Conservation (phyloP, 2,888 invertebrate genomes). For the Choreutis nemorana region DNA sequence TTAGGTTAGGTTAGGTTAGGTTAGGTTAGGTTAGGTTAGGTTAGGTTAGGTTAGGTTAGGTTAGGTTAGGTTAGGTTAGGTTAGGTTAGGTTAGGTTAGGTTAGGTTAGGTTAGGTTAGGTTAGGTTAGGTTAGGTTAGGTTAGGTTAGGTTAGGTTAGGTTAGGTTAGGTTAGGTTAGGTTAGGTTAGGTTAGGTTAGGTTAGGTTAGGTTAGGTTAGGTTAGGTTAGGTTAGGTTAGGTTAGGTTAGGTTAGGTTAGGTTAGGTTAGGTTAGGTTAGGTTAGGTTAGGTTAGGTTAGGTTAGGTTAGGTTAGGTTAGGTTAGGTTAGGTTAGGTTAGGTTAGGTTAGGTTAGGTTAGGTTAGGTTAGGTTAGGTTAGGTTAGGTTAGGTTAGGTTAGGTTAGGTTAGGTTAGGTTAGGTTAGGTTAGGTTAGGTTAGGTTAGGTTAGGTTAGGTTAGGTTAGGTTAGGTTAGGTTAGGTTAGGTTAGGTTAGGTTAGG, state of each 20-base stretch:
- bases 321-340: conserved; percentile 5
- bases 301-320: conserved; percentile 5
- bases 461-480: conserved; percentile 2
- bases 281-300: conserved; percentile 8
- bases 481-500: conserved; percentile 2
- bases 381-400: conserved; percentile 10
- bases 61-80: conserved; percentile 6
- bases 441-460: too few relatives aligned
- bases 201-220: conserved; percentile 10
- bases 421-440: conserved; percentile 8
- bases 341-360: conserved; percentile 9
- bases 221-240: conserved; percentile 12
- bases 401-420: conserved; percentile 9
- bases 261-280: conserved; percentile 10
- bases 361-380: conserved; percentile 12
- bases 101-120: conserved; percentile 5
- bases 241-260: conserved; percentile 12
- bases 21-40: conserved; percentile 5
- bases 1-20: conserved; percentile 7
- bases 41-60: conserved; percentile 9
- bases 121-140: conserved; percentile 3
- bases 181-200: conserved; percentile 4
- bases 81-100: conserved; percentile 9
- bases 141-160: conserved; percentile 1
- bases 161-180: conserved; percentile 4